These are phyloP conservation scores for Apis florea DNA, from an alignment of 1,140 invertebrate genomes.

Conservation along the genomic window DNA sequence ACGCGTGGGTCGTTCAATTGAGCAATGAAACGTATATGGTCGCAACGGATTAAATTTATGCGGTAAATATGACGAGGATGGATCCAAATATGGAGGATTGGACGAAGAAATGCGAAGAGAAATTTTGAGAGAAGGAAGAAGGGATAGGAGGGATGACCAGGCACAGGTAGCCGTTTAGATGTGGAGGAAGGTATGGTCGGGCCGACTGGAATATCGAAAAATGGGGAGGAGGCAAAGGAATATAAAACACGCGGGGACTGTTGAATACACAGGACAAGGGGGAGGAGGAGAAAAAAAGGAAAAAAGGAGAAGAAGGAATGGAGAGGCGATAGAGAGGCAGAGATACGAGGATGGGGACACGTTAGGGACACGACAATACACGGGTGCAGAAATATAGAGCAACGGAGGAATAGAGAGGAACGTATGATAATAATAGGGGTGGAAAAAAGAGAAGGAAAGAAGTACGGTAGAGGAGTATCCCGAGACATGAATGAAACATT, in stretches of 20 bases:
- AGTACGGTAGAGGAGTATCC: too few relatives aligned
- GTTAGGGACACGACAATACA: neutral
- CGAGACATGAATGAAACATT: neutral
- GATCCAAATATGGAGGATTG: neutral
- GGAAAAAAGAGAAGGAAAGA: neutral
- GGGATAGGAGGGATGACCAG: neutral
- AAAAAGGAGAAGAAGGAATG: neutral
- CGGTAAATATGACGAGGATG: neutral
- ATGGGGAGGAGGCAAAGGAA: neutral
- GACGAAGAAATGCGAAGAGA: neutral
- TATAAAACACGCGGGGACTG: neutral
- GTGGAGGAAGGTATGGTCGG: neutral
- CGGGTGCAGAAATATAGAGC: constrained; percentile 1
- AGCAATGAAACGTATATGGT: constrained; percentile 57
- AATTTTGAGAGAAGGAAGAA: neutral
- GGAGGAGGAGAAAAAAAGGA: neutral
- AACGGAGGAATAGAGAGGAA: neutral
- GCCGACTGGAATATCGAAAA: neutral
- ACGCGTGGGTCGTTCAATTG: constrained; percentile 58
- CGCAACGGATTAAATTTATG: neutral
- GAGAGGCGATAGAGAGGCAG: neutral
- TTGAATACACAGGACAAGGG: neutral
- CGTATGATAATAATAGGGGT: too few relatives aligned
- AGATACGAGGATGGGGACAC: neutral
- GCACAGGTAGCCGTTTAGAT: neutral